phyloP scores from a whole-genome alignment of 2,113 vertebrate species.

The Cephalopholis sonnerati region DNA sequence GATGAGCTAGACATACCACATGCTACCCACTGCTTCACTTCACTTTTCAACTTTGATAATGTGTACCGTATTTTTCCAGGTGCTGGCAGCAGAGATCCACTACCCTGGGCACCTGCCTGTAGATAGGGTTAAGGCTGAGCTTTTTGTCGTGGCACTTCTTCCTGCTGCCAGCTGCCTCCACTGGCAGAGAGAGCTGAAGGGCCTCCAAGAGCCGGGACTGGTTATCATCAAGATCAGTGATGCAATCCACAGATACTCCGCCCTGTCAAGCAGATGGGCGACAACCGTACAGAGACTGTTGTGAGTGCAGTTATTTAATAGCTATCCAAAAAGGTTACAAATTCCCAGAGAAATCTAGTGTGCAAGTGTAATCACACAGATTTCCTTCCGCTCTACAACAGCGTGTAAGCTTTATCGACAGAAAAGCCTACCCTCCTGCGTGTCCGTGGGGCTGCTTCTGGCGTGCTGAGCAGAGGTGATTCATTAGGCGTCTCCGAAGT shows the following conservation, averaged over 20 bases:
- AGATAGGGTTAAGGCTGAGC: slow-evolving; percentile 97
- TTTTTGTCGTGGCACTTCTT: slow-evolving; percentile 94
- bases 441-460: slow-evolving; percentile 88
- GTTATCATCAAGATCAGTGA: slow-evolving; percentile 97
- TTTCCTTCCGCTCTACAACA: not conserved
- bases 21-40: not conserved
- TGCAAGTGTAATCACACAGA: slow-evolving; percentile 36
- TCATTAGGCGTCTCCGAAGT: slow-evolving; percentile 95
- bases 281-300: slow-evolving; percentile 17
- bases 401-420: slow-evolving; percentile 2
- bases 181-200: slow-evolving; percentile 96
- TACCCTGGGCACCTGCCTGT: slow-evolving; percentile 95
- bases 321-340: slow-evolving; percentile 40
- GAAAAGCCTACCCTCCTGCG: slow-evolving; percentile 89
- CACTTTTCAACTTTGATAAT: slow-evolving; percentile 8
- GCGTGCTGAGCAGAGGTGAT: slow-evolving; percentile 88
- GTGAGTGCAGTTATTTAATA: not conserved
- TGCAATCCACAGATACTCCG: slow-evolving; percentile 98
- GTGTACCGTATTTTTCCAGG: slow-evolving; percentile 95
- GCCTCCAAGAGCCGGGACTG: slow-evolving; percentile 96
- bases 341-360: slow-evolving; percentile 13
- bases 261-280: slow-evolving; percentile 85
- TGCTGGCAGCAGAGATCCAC: slow-evolving; percentile 98
- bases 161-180: slow-evolving; percentile 90
- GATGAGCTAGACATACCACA: not conserved